Base-by-base conservation (phyloP, 2,797 vertebrate genomes). In the Melanotaenia boesemani region DNA sequence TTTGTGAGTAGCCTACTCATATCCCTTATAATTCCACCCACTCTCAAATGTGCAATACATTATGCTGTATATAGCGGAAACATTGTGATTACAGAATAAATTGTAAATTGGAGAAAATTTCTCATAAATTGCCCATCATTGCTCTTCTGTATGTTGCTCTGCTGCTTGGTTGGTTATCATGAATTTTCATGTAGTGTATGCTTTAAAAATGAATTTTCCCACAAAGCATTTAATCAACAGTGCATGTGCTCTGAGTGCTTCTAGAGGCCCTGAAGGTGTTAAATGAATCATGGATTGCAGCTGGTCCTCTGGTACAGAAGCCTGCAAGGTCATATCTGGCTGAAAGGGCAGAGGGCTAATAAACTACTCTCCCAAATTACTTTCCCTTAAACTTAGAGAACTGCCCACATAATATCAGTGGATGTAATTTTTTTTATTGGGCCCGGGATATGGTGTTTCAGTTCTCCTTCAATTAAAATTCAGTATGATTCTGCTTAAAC, bases 281-380 rank as follows among this genome's bases (percentile, higher is more conserved):
- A 91, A 92, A 91, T 93, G 92, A 94, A 93, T 94, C 92, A 93
- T 88, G 82, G 86, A 86, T 77, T 88, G 85, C 86, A 93, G 90
- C 91, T 88, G 88, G 90, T 90, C 86, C 72, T 89, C 82, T 86
- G 83, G 82, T 90, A 67, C 63, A 63, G 54, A 67, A 81, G 81
- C 83, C 81, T 65, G 61, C 88, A 93, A 93, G 93, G 93, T 94
- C 90, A 92, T 76, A 76, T 87, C 77, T 88, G 85, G 62, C 88
- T 89, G 48, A 89, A 89, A 91, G 91, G 91, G 86, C 84, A 91
- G 71, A 76, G 80, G 88, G 78, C 81, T 88, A 92, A 91, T 90
- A 92, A 93, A 91, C 85, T 80, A 70, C 76, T 80, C 72, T 80
- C 61, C 81, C 68, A 87, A 94, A 91, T 92, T 85, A 83, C 89